Conservation (phyloP, 2,888 invertebrate species). For the Tetheella fluctuosa region DNA sequence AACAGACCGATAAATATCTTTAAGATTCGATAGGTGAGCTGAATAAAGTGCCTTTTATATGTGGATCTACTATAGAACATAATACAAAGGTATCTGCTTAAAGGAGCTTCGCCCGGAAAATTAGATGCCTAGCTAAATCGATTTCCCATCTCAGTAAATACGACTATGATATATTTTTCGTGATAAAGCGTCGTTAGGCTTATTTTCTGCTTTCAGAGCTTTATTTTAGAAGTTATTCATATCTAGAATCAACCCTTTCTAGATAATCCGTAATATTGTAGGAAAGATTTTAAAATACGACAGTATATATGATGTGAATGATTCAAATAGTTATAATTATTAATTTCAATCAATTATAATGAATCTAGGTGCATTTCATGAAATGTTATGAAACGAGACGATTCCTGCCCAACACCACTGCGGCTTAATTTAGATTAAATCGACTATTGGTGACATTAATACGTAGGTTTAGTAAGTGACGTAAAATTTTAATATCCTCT, state of each 20-base stretch:
- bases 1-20: background rate
- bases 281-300: background rate
- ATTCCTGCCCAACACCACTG: no score
- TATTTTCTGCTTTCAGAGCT: background rate
- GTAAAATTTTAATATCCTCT: no score
- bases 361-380: no score
- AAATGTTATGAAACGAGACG: no score
- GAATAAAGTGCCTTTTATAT: conserved; percentile 2
- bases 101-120: conserved; percentile 16
- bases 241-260: background rate
- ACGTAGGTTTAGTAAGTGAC: no score
- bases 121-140: conserved; percentile 4
- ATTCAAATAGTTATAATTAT: no score
- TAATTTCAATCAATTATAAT: no score
- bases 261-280: no score
- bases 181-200: background rate
- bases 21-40: conserved; percentile 12
- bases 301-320: no score
- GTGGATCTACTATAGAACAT: conserved; percentile 6
- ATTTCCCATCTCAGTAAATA: background rate
- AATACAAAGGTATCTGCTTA: background rate
- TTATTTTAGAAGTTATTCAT: background rate
- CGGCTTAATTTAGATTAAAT: no score
- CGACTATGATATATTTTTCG: background rate
- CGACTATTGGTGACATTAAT: no score